phyloP scores from a whole-genome alignment of 1,140 invertebrate genomes.

The Danaus melanippus region DNA sequence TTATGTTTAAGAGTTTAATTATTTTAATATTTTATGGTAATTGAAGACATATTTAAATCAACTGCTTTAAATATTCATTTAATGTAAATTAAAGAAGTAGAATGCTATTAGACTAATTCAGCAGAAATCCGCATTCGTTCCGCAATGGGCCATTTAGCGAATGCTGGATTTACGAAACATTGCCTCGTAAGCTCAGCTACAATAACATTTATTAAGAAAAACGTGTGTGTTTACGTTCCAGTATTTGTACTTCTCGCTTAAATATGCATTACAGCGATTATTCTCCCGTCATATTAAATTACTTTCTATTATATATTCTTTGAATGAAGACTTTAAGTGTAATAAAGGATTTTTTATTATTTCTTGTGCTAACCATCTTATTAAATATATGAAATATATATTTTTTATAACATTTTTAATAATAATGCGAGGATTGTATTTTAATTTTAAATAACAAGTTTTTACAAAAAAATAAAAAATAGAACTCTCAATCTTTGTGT shows the following conservation, averaged over 20 bases:
- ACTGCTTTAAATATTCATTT: constrained; percentile 21
- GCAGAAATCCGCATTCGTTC: constrained; percentile 44
- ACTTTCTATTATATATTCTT: too few species aligned
- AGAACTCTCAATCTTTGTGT: too few species aligned
- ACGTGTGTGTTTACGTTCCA: constrained; percentile 32
- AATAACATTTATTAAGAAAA: constrained; percentile 60
- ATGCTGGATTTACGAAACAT: constrained; percentile 54
- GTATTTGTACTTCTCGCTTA: constrained; percentile 28
- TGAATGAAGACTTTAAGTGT: too few species aligned
- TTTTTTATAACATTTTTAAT: too few species aligned
- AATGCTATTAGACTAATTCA: constrained; percentile 49
- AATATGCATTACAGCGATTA: constrained; percentile 16
- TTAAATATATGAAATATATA: too few species aligned
- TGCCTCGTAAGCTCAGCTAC: constrained; percentile 37
- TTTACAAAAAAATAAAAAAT: too few species aligned
- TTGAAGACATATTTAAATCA: constrained; percentile 22
- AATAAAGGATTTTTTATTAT: too few species aligned
- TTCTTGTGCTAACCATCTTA: too few species aligned
- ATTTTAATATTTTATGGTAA: too few species aligned
- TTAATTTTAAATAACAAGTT: too few species aligned
- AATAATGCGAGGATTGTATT: too few species aligned
- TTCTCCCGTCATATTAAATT: constrained; percentile 8
- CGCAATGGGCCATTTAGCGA: constrained; percentile 54
- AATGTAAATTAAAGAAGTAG: constrained; percentile 48
- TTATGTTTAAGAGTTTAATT: too few species aligned